Base-by-base conservation (phyloP, 92 coral and sea anemone species). In the Blastomussa wellsi region DNA sequence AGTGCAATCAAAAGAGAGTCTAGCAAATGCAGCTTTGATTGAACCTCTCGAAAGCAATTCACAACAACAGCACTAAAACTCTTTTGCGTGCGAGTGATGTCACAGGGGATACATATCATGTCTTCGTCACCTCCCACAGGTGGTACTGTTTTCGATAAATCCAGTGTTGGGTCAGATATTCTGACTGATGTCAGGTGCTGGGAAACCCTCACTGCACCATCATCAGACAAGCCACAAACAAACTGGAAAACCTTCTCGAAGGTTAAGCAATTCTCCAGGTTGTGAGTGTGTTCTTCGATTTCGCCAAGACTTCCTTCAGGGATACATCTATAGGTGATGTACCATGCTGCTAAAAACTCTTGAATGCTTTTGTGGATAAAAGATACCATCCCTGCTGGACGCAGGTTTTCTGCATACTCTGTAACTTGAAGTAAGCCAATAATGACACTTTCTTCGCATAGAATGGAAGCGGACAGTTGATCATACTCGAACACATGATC, bases 331-430 rank as follows among this genome's bases (percentile, higher is more conserved):
- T 44, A 44, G 49, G 49, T 44, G 49, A 44, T 44, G 12, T 44
- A 44, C 49, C 80, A 84, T 3, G 82, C 88, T 28, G 82, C 88
- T 53, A 84, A 35, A 59, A 59, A 77, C 62, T 84, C 88, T 70
- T 84, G 82, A 65, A 84, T 62, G 74, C 72, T 59, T 51, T 84
- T 84, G 82, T 76, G 88, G 15, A 84, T 20, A 66, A 84, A 84
- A 47, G 88, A 84, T 19, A 84, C 82, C 70, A 60, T 77, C 66
- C 35, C 77, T 48, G 28, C 67, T 10, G 88, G 82, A 20, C 47
- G 52, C n/a, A 29, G 12, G 28, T 52, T 79, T 7, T 44, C 49
- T 44, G 49, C 5, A 44, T 44, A 3, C 49, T 44, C 49, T 10
- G 49, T 44, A 44, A 44, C 49, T 44, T 44, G 49, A 3, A 44